phyloP scores from a whole-genome alignment of 2,797 vertebrate species.

The Triplophysa bombifrons region DNA sequence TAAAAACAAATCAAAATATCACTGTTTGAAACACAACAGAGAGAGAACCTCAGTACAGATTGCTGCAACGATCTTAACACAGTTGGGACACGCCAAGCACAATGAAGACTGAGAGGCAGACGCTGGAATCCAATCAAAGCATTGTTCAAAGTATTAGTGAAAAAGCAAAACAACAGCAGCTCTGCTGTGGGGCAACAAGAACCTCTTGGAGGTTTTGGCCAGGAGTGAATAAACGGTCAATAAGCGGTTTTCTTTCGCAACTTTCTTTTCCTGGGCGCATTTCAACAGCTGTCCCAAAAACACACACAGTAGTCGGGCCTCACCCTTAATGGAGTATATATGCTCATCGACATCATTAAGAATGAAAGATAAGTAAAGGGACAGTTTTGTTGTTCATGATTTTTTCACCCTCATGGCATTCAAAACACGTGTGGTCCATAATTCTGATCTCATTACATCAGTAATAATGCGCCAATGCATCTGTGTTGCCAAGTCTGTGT shows the following conservation, averaged over 20 bases:
- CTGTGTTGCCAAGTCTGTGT: no score
- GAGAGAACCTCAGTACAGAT: background rate
- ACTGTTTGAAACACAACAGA: background rate
- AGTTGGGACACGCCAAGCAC: background rate
- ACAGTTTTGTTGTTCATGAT: background rate
- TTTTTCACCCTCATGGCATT: no score
- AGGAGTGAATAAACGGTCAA: background rate
- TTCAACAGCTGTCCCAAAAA: background rate
- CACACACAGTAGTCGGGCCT: background rate
- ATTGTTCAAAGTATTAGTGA: background rate
- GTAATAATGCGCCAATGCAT: no score
- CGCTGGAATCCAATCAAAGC: background rate
- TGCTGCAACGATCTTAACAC: background rate
- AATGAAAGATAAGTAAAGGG: no score
- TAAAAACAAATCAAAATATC: background rate
- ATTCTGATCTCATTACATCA: no score
- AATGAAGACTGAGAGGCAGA: background rate
- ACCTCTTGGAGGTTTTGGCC: conserved; percentile 12
- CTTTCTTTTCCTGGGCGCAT: background rate
- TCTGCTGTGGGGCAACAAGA: background rate
- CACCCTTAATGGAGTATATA: background rate
- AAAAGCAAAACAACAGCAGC: background rate
- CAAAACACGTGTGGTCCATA: no score
- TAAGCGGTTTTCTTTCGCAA: conserved; percentile 3
- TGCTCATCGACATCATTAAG: background rate